A percentile compares a stretch with the other conserved stretches of the same genome.
Evolutionary conservation across 2,888 invertebrate genomes (phyloP).

Genomic region (Lithophane ornitopus): DNA sequence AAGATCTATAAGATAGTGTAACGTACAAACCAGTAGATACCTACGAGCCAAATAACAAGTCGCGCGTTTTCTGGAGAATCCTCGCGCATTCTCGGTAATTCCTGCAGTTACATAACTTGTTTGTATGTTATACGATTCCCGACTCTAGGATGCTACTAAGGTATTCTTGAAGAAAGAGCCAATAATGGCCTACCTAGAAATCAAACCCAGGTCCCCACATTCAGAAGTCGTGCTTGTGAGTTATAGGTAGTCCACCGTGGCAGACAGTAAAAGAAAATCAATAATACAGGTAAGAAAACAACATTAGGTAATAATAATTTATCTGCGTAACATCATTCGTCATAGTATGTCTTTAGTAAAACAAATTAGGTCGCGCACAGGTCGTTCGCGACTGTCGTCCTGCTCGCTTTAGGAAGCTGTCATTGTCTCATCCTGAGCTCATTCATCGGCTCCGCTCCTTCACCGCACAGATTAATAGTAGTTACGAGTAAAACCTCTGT

Average conservation of each 20-base stretch:
- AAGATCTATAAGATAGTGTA: too few species aligned
- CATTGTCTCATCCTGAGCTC: conserved; percentile 45
- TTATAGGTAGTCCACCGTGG: background rate
- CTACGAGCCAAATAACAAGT: too few species aligned
- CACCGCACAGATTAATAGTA: conserved; percentile 51
- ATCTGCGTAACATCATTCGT: conserved; percentile 37
- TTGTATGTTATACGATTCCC: background rate
- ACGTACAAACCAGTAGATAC: too few species aligned
- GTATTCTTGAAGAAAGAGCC: background rate
- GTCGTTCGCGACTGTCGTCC: conserved; percentile 1
- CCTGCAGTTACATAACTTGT: too few species aligned
- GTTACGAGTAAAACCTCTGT: conserved; percentile 41
- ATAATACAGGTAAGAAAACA: conserved; percentile 22
- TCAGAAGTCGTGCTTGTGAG: background rate
- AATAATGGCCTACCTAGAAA: background rate
- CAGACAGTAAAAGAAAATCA: background rate
- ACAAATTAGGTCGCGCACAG: conserved; percentile 43
- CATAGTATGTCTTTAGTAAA: conserved; percentile 42
- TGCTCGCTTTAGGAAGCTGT: conserved; percentile 45
- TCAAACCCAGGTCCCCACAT: background rate
- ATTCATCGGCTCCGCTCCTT: conserved; percentile 50
- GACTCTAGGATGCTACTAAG: background rate
- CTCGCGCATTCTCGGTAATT: too few species aligned
- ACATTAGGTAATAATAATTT: conserved; percentile 51
- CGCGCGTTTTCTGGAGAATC: too few species aligned